Evolutionary conservation across 2,888 invertebrate genomes (phyloP), one percentile per base, ranked within the genome.

Genomic region (Catocala nupta): DNA sequence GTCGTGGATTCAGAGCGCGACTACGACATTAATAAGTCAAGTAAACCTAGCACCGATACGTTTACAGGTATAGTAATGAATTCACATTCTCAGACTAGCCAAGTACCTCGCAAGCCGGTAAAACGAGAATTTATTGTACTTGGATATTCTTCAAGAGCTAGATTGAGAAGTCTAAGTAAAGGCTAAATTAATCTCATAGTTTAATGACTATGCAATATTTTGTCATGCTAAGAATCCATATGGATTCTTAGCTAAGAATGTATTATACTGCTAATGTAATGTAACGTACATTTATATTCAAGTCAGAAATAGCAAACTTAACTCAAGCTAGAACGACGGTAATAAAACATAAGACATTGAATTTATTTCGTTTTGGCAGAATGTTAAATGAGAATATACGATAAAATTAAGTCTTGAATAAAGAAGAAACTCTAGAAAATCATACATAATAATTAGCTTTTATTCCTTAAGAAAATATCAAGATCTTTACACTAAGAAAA

Each of bases 341-440:
- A 50, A 50, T 50, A 51, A 51, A 51, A 51, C 51, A 51, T 51
- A 51, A 50, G 36, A 51, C 51, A 51, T 51, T 36, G 3, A 36
- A 51, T 51, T 39, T 36, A n/a, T 34, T 34, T 33, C 9, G 8
- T 51, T 51, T 36, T 51, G 51, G 5, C 51, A 12, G 51, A 51
- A 51, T 51, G 51, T 51, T 12, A 51, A 36, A 36, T 36, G 36
- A 34, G 49, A 50, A 51, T 13, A 51, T 36, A 51, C n/a, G 34
- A 8, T 12, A 12, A 12, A 51, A 39, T 36, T 13, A 12, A 51
- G 36, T 39, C 51, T 11, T 36, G 36, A 51, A 51, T 25, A 25
- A 25, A 25, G 25, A 25, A 25, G 25, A 25, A 25, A 25, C 25
- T 1, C 25, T 25, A 3, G 25, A 25, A 51, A 51, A 51, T 50